Evolutionary conservation across 2,888 invertebrate species (phyloP).

Genomic region (Euplagia quadripunctaria): DNA sequence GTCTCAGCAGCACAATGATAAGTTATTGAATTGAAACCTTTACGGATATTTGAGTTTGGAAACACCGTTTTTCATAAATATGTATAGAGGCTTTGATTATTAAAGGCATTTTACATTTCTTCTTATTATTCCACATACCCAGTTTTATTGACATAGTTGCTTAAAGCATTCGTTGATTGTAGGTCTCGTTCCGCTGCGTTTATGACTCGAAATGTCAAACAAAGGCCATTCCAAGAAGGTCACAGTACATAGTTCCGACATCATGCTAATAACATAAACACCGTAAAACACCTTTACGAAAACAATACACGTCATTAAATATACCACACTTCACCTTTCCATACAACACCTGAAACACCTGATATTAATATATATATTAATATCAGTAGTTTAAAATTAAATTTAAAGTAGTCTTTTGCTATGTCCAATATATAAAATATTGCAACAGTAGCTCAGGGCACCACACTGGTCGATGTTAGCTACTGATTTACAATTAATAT

Average conservation of each 20-base stretch:
- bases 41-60: too few relatives aligned
- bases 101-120: too few relatives aligned
- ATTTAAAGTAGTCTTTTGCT: too few relatives aligned
- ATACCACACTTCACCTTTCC: neutral
- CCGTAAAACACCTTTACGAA: neutral
- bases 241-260: constrained; percentile 25
- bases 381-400: too few relatives aligned
- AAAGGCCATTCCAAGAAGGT: constrained; percentile 50
- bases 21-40: too few relatives aligned
- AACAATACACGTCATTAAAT: neutral
- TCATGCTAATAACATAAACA: constrained; percentile 22
- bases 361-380: neutral
- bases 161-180: neutral
- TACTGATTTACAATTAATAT: neutral
- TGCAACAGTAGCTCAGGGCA: too few relatives aligned
- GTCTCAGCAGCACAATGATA: too few relatives aligned
- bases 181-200: constrained; percentile 25
- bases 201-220: constrained; percentile 40
- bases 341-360: neutral
- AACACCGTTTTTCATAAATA: too few relatives aligned
- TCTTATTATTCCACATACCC: too few relatives aligned
- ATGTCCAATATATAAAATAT: too few relatives aligned
- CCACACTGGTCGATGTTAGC: neutral
- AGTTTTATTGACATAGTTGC: neutral
- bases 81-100: too few relatives aligned